A percentile compares a stretch with the other conserved stretches of the same genome.
Conservation (phyloP, 2,113 vertebrate genomes). For the Engraulis encrasicolus region DNA sequence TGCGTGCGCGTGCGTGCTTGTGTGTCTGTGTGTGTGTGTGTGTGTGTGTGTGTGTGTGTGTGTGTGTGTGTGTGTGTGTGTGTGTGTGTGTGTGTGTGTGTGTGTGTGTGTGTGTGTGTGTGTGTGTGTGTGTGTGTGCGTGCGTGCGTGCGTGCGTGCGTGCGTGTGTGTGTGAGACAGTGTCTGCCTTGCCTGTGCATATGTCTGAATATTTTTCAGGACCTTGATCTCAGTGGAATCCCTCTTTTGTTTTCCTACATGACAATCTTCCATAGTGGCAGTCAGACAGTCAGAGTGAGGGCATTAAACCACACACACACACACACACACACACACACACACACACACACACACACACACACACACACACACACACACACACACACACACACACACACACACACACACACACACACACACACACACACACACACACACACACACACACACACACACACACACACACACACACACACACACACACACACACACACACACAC, state of each 20-base stretch:
- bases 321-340: no score
- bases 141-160: conserved; percentile 26
- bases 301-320: background rate
- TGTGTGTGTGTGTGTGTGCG: background rate
- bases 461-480: no score
- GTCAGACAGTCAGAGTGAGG: background rate
- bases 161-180: conserved; percentile 29
- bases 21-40: conserved; percentile 10
- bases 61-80: conserved; percentile 31
- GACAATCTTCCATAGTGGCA: background rate
- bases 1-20: no score
- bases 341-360: no score
- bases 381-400: no score
- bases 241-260: background rate
- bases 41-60: conserved; percentile 34
- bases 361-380: no score
- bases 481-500: no score
- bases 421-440: no score
- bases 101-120: no score
- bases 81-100: conserved; percentile 32
- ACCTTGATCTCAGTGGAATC: background rate
- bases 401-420: no score
- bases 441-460: no score
- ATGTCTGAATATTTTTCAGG: conserved; percentile 50
- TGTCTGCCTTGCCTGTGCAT: no score